A percentile compares a stretch with the other conserved stretches of the same genome.
Conservation (phyloP, 2,888 invertebrate genomes). For the Teleiodes luculella region DNA sequence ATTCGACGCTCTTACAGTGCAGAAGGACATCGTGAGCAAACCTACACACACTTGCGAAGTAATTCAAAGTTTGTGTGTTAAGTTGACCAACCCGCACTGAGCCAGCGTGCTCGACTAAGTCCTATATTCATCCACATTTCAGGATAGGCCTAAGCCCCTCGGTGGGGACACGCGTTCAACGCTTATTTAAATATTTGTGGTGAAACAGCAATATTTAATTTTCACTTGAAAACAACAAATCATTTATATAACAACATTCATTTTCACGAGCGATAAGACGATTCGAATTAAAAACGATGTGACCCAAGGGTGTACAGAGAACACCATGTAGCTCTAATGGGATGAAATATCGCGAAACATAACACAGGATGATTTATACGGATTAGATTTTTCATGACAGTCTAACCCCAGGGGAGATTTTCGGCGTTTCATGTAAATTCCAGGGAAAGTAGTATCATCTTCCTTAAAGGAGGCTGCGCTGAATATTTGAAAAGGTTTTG, state of each 20-base stretch:
- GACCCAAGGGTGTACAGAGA: not conserved
- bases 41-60: too few species aligned
- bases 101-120: too few species aligned
- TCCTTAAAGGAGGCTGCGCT: not conserved
- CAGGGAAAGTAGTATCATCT: not conserved
- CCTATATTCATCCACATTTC: too few species aligned
- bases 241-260: not conserved
- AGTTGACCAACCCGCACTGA: too few species aligned
- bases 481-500: conserved; percentile 1
- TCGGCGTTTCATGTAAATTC: not conserved
- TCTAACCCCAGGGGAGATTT: not conserved
- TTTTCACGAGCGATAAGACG: not conserved
- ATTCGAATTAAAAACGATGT: not conserved
- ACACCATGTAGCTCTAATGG: not conserved
- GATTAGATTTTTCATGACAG: conserved; percentile 11
- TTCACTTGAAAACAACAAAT: too few species aligned
- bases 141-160: too few species aligned
- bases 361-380: conserved; percentile 9
- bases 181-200: not conserved
- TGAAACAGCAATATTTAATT: not conserved
- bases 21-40: too few species aligned
- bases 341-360: conserved; percentile 1
- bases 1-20: too few species aligned
- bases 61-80: too few species aligned
- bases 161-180: too few species aligned